These are phyloP conservation scores for Tapirus indicus DNA, from an alignment of 2,797 vertebrate genomes.

Conservation along the genomic window DNA sequence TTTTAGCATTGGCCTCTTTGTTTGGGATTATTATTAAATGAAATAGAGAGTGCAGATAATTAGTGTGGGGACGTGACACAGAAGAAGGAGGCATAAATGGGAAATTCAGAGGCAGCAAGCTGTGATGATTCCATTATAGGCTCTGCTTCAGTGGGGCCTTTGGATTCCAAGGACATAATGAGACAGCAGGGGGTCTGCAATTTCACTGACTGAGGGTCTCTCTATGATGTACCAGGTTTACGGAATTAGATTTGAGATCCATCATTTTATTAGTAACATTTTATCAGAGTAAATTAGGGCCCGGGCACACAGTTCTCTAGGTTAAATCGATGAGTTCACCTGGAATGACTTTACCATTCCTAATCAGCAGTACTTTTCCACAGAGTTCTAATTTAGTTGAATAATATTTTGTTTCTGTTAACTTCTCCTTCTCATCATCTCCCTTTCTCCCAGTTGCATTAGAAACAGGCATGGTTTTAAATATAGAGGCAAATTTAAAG, in stretches of 20 bases:
- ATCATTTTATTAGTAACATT: conserved; percentile 76
- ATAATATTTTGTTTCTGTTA: conserved; percentile 63
- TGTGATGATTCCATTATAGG: conserved; percentile 75
- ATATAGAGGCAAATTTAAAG: conserved; percentile 66
- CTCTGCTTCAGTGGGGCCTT: conserved; percentile 60
- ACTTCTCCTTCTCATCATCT: conserved; percentile 27
- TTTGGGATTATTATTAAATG: conserved; percentile 65
- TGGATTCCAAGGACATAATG: conserved; percentile 62
- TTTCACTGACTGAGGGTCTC: conserved; percentile 60
- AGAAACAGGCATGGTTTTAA: conserved; percentile 57
- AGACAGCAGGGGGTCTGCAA: conserved; percentile 31
- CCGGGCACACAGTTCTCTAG: background rate
- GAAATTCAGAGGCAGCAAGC: conserved; percentile 54
- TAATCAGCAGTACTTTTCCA: conserved; percentile 70
- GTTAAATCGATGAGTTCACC: conserved; percentile 67
- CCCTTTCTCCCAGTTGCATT: conserved; percentile 47
- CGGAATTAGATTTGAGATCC: conserved; percentile 66
- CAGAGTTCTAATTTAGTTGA: conserved; percentile 74
- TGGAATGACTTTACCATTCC: conserved; percentile 48
- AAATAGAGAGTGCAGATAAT: conserved; percentile 67
- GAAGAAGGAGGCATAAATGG: background rate
- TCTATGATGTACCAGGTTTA: conserved; percentile 21
- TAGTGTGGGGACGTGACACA: conserved; percentile 63
- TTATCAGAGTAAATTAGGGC: conserved; percentile 72
- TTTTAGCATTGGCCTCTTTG: conserved; percentile 56